phyloP scores from a whole-genome alignment of 1,140 invertebrate species.

The Heliconius eleuchia region DNA sequence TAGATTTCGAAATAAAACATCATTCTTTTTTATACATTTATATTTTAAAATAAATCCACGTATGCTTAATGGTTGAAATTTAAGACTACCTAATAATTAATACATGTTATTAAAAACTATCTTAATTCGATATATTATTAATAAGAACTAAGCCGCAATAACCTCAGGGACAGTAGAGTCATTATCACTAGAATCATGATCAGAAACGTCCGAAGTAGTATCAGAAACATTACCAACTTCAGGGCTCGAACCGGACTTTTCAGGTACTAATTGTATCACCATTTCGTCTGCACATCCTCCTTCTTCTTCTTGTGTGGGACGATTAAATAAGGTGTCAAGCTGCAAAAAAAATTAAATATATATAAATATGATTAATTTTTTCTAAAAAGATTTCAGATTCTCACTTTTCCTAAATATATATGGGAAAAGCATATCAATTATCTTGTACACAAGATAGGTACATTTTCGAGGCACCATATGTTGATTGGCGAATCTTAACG shows the following conservation, averaged over 20 bases:
- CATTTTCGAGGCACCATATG: too few species aligned
- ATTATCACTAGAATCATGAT: background rate
- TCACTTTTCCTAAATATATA: background rate
- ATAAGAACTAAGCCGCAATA: background rate
- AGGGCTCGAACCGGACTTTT: background rate
- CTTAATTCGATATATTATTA: background rate
- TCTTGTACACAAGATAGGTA: too few species aligned
- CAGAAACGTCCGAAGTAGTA: background rate
- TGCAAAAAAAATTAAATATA: conserved; percentile 19
- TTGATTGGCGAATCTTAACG: too few species aligned
- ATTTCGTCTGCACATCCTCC: conserved; percentile 23
- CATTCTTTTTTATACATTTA: background rate
- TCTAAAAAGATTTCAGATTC: background rate
- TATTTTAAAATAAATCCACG: background rate
- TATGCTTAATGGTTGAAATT: background rate
- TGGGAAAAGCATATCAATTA: too few species aligned
- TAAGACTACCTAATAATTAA: background rate
- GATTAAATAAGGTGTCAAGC: conserved; percentile 22
- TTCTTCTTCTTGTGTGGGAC: background rate
- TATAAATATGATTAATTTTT: background rate
- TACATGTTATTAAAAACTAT: background rate
- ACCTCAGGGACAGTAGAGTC: background rate
- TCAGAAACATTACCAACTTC: background rate
- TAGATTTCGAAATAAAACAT: background rate
- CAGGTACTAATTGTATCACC: conserved; percentile 27